These are phyloP conservation scores for Orthonevra nobilis DNA, from an alignment of 2,888 invertebrate genomes.

Conservation along the genomic window DNA sequence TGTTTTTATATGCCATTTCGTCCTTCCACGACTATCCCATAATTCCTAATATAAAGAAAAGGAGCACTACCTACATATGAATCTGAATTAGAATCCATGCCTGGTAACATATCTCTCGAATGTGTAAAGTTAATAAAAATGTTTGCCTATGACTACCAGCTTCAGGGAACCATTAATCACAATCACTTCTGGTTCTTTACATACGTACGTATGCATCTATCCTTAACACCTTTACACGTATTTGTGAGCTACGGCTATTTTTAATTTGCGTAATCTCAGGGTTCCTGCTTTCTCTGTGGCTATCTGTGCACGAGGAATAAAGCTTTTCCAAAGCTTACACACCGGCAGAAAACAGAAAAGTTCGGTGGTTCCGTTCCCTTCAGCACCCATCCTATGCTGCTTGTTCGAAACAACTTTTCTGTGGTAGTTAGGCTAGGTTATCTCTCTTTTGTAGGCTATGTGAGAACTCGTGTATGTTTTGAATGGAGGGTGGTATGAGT, in stretches of 20 bases:
- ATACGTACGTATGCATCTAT: slow-evolving; percentile 1
- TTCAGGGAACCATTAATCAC: slow-evolving; percentile 62
- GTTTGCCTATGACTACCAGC: slow-evolving; percentile 39
- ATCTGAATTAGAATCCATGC: not conserved
- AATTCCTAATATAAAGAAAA: slow-evolving; percentile 48
- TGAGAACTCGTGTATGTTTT: not conserved
- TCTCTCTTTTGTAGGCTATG: slow-evolving; percentile 42
- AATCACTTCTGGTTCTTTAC: slow-evolving; percentile 35
- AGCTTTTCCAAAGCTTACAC: slow-evolving; percentile 18
- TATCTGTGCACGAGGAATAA: not conserved
- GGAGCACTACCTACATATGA: no score
- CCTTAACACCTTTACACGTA: no score
- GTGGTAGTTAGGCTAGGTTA: slow-evolving; percentile 48
- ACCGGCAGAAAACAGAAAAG: slow-evolving; percentile 8
- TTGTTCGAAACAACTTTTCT: slow-evolving; percentile 24
- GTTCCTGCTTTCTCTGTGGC: not conserved
- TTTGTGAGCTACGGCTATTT: slow-evolving; percentile 19
- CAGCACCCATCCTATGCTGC: slow-evolving; percentile 30
- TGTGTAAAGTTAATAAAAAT: slow-evolving; percentile 63
- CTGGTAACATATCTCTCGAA: slow-evolving; percentile 6
- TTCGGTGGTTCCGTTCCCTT: slow-evolving; percentile 1
- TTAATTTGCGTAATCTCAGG: slow-evolving; percentile 65
- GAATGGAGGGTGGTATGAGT: slow-evolving; percentile 6
- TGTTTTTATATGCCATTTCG: slow-evolving; percentile 19
- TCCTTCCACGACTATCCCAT: slow-evolving; percentile 31